These are phyloP conservation scores for Rousettus madagascariensis DNA, from an alignment of 2,797 vertebrate species.

Conservation along the genomic window DNA sequence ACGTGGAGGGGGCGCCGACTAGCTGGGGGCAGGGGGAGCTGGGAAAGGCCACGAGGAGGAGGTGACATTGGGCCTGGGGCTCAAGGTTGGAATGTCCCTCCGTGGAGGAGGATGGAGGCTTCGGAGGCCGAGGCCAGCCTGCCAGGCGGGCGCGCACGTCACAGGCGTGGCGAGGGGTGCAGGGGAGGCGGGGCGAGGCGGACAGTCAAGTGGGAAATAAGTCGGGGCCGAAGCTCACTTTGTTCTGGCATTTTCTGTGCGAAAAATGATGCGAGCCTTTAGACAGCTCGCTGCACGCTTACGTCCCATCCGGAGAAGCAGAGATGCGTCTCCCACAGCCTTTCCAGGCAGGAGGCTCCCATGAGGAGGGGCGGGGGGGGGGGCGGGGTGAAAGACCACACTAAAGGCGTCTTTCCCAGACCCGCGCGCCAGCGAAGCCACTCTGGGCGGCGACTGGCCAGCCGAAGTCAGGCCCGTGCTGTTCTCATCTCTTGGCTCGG, in stretches of 20 bases:
- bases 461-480: not conserved
- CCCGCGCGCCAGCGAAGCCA: accelerated
- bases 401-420: not conserved
- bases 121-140: not conserved
- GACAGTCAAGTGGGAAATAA: not conserved
- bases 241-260: not conserved
- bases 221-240: not conserved
- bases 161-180: not conserved
- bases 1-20: not conserved
- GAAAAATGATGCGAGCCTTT: not conserved
- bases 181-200: not conserved
- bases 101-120: not conserved
- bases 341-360: not conserved
- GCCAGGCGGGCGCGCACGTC: too few species aligned
- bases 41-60: not conserved
- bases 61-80: not conserved
- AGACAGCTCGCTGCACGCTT: not conserved
- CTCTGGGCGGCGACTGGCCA: not conserved
- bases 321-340: accelerated
- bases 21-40: too few species aligned
- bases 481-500: not conserved
- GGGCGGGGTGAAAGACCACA: not conserved
- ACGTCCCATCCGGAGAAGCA: accelerated
- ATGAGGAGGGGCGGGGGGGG: not conserved
- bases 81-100: not conserved